Conservation (phyloP, 2,797 vertebrate species). For the Hafferia zeledoni region DNA sequence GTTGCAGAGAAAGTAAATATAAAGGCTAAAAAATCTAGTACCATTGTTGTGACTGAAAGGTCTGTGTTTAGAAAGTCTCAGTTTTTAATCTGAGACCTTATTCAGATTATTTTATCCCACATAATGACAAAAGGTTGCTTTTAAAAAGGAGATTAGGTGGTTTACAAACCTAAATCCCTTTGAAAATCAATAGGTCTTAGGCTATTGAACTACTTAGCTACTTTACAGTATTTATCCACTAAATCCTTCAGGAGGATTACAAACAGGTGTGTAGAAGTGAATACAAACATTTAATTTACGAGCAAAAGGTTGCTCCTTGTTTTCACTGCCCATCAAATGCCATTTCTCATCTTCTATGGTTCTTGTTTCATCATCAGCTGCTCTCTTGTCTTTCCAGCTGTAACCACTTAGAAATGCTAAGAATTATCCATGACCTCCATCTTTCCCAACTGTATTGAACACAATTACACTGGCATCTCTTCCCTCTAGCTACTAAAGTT, state of each 20-base stretch:
- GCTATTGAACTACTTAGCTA: conserved; percentile 25
- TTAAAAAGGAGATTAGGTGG: conserved; percentile 52
- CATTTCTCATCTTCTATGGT: background rate
- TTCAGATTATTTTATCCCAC: conserved; percentile 24
- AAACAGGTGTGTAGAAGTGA: conserved; percentile 11
- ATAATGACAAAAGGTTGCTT: conserved; percentile 36
- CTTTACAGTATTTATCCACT: conserved; percentile 41
- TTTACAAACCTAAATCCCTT: conserved; percentile 50
- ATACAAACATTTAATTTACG: conserved; percentile 24
- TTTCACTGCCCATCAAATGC: background rate
- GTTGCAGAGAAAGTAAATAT: background rate
- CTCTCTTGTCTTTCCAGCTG: background rate
- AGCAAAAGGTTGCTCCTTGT: background rate
- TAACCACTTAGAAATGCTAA: background rate
- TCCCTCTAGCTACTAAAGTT: background rate
- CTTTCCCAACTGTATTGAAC: background rate
- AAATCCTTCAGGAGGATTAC: conserved; percentile 30
- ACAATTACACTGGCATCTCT: background rate
- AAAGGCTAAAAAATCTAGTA: conserved; percentile 22
- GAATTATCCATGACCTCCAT: background rate
- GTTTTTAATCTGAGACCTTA: conserved; percentile 24
- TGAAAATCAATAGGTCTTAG: conserved; percentile 48
- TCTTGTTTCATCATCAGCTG: background rate
- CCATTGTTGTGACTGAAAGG: background rate
- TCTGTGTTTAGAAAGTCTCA: background rate